phyloP scores from a whole-genome alignment of 2,888 invertebrate species.

The Dermolepida albohirtum region DNA sequence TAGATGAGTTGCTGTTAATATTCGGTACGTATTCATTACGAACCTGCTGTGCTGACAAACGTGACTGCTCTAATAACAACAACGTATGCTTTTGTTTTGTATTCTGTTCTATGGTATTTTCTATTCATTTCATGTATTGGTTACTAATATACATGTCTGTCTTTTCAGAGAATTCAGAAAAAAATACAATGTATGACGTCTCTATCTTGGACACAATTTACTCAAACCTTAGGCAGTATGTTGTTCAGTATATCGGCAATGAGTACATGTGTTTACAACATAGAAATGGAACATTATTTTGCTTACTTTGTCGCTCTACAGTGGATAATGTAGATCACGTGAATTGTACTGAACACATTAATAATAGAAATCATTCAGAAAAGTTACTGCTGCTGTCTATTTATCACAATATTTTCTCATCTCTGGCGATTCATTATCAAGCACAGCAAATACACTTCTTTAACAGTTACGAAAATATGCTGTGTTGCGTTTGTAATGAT shows the following conservation, averaged over 20 bases:
- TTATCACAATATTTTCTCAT: not conserved
- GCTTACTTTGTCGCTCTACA: constrained; percentile 5
- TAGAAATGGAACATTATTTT: not conserved
- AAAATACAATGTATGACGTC: not conserved
- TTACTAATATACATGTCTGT: no score
- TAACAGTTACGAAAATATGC: not conserved
- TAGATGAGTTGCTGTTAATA: no score
- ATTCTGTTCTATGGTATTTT: no score
- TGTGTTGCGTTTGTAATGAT: not conserved
- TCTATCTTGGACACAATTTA: not conserved
- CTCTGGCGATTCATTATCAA: not conserved
- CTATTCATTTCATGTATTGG: no score
- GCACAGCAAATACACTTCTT: not conserved
- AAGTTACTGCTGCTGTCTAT: not conserved
- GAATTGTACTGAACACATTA: not conserved
- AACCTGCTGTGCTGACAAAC: no score
- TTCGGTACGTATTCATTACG: no score
- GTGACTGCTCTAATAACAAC: no score
- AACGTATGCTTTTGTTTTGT: no score
- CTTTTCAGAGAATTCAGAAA: not conserved
- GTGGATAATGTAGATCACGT: not conserved
- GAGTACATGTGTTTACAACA: constrained; percentile 3
- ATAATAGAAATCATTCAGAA: not conserved
- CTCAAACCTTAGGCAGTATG: not conserved
- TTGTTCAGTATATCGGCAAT: not conserved